Evolutionary conservation across 2,113 vertebrate species (phyloP).

Genomic region (Numenius arquata): DNA sequence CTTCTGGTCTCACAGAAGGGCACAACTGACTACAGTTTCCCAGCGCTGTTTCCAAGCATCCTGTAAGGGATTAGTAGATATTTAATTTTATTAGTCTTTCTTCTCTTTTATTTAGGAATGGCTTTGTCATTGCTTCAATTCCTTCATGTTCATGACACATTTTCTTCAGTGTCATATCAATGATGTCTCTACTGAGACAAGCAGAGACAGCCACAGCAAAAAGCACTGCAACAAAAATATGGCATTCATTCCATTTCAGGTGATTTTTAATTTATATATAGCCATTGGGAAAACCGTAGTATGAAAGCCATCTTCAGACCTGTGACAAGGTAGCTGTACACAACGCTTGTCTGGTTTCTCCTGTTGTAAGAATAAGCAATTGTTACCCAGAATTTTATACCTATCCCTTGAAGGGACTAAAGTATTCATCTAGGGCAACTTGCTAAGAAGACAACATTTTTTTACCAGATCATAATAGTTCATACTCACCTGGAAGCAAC

Average conservation of each 20-base stretch:
- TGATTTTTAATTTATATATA: background rate
- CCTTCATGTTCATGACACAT: background rate
- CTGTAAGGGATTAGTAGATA: background rate
- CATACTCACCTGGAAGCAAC: background rate
- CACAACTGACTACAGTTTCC: background rate
- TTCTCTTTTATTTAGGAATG: background rate
- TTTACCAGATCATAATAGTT: background rate
- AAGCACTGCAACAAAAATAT: background rate
- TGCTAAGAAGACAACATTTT: background rate
- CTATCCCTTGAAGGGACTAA: background rate
- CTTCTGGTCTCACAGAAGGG: slow-evolving; percentile 8
- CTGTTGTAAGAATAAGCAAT: background rate
- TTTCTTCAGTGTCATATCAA: background rate
- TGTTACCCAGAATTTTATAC: background rate
- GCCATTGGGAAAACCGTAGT: background rate
- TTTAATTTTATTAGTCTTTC: background rate
- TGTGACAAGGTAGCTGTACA: background rate
- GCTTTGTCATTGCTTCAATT: background rate
- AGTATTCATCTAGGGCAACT: background rate
- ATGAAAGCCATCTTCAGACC: background rate
- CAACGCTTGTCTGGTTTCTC: background rate
- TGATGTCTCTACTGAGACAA: background rate
- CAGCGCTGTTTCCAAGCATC: background rate
- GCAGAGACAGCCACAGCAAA: background rate
- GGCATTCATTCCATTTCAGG: background rate